Conservation (phyloP, 2,113 vertebrate genomes). For the Chaenogobius annularis region DNA sequence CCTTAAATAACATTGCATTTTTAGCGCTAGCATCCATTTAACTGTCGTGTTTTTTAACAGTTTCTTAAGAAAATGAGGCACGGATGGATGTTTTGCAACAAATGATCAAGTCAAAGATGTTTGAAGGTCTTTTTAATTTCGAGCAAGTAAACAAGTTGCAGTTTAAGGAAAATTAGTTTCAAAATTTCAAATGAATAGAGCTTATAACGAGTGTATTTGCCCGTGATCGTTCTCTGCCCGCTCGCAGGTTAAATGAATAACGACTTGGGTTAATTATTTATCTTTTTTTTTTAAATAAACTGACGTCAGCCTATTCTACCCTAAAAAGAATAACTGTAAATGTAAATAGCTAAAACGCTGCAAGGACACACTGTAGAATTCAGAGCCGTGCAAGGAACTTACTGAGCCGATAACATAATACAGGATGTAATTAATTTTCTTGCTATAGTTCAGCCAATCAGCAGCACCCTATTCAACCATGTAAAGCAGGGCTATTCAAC, state of each 20-base stretch:
- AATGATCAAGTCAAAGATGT: not conserved
- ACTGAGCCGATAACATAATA: not conserved
- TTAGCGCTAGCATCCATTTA: no score
- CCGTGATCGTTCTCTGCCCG: not conserved
- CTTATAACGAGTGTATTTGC: not conserved
- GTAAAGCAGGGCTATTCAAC: not conserved
- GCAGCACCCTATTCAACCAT: not conserved
- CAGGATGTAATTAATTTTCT: not conserved
- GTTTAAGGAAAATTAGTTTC: not conserved
- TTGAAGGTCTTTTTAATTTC: not conserved
- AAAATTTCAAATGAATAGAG: not conserved
- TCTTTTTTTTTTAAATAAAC: not conserved
- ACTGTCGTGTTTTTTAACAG: no score
- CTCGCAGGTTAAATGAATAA: not conserved
- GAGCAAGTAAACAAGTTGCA: not conserved
- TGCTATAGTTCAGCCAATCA: not conserved
- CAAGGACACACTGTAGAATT: not conserved
- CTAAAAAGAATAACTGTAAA: not conserved
- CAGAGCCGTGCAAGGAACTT: not conserved
- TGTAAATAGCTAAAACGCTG: not conserved
- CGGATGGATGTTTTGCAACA: no score
- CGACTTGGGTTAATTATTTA: not conserved
- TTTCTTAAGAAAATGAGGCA: not conserved
- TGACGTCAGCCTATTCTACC: not conserved
- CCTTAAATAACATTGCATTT: no score